phyloP scores from a whole-genome alignment of 2,797 vertebrate species.

The Hemibagrus guttatus region DNA sequence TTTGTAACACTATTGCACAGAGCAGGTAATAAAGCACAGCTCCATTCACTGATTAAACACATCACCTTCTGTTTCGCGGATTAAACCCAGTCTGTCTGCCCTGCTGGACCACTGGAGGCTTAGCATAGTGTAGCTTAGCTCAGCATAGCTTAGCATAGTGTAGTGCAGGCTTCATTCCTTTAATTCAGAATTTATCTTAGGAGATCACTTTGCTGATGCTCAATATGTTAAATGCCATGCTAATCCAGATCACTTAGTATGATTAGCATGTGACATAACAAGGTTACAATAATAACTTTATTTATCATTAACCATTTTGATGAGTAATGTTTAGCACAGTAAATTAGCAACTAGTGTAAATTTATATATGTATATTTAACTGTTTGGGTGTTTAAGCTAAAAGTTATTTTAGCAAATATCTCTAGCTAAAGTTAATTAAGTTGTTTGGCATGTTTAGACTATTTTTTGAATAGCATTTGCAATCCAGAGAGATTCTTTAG shows the following conservation, averaged over 20 bases:
- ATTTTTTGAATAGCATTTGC: not conserved
- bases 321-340: not conserved
- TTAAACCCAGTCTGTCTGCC: not conserved
- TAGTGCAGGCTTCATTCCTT: conserved; percentile 16
- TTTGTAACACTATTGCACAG: conserved; percentile 8
- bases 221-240: not conserved
- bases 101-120: conserved; percentile 7
- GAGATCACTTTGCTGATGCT: conserved; percentile 21
- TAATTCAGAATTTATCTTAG: conserved; percentile 28
- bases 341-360: not conserved
- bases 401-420: not conserved
- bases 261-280: not conserved
- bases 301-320: not conserved
- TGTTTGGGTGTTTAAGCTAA: not conserved
- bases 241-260: conserved; percentile 1
- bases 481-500: not conserved
- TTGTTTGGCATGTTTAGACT: not conserved
- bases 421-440: not conserved
- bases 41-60: conserved; percentile 56
- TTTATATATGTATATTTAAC: not conserved
- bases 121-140: conserved; percentile 10
- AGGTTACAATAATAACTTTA: not conserved
- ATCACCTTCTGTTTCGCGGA: conserved; percentile 41
- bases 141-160: not conserved
- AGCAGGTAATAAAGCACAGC: conserved; percentile 20